Base-by-base conservation (phyloP, 2,888 invertebrate genomes). In the Ichneumoninae sp. region DNA sequence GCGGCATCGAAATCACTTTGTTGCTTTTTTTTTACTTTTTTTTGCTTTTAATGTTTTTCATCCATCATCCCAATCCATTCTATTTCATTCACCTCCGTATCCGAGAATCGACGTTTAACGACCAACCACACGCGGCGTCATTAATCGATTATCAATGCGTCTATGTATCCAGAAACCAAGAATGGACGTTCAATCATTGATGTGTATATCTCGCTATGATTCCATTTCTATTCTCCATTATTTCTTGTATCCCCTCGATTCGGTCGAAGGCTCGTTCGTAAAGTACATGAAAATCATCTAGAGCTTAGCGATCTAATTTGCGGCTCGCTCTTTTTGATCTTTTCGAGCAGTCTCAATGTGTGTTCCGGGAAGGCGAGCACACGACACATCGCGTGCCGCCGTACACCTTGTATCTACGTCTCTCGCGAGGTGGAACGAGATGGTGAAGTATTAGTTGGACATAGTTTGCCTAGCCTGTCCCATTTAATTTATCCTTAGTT, bases 121-220 rank as follows among this genome's bases (percentile, higher is more conserved):
- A 40, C 57, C 57, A 78, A 30, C 54, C 57, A 70, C 77, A 78
- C 77, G 81, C 79, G 36, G 54, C 36, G 78, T 84, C 81, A 74
- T 81, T 81, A 84, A 81, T 78, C 69, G 77, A 65, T 81, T 74
- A 77, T 81, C 81, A 84, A 84, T 83, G 81, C 52, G 40, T 40
- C n/a, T 44, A n/a, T 30, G 16, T 10, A 50, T 30, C n/a, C 13
- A 57, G 69, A 33, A 50, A 13, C 8, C 13, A 22, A 30, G 54
- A 65, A 50, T 19, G 22, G 19, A 52, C 16, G 50, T 22, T 73
- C 8, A 50, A 65, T n/a, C 70, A 57, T 79, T 50, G 71, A 83
- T 80, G 70, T 60, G 57, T 83, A 79, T 75, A 54, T 54, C 8
- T 3, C 19, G 19, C 19, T 54, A 8, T 54, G 16, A 54, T 19